Evolutionary conservation across 2,797 vertebrate genomes (phyloP).

Genomic region (Somateria mollissima): DNA sequence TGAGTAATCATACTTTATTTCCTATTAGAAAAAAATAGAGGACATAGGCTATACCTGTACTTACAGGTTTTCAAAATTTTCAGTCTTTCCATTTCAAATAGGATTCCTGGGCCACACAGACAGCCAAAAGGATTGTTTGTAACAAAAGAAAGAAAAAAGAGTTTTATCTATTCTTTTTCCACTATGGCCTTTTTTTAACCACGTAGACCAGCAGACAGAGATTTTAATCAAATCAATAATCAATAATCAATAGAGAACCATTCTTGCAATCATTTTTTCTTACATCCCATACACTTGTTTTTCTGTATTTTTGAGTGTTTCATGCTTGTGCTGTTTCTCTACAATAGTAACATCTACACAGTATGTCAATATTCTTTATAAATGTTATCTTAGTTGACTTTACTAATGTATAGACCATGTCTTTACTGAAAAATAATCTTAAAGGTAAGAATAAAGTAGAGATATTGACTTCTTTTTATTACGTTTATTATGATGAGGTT

Average conservation of each 20-base stretch:
- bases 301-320: background rate
- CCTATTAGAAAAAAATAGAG: background rate
- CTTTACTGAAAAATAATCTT: background rate
- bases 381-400: background rate
- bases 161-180: background rate
- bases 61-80: background rate
- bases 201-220: background rate
- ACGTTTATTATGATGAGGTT: background rate
- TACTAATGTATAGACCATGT: background rate
- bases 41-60: background rate
- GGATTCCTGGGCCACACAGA: background rate
- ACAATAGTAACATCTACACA: rapidly evolving
- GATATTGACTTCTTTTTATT: background rate
- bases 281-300: background rate
- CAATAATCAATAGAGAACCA: background rate
- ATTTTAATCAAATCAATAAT: background rate
- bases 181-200: background rate
- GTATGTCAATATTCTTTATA: background rate
- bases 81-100: background rate
- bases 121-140: background rate
- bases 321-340: background rate
- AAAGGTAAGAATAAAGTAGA: background rate
- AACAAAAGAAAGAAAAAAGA: background rate
- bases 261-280: background rate
- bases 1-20: background rate